These are phyloP conservation scores for Dolichotis patagonum DNA, from an alignment of 2,113 vertebrate genomes.

Conservation along the genomic window DNA sequence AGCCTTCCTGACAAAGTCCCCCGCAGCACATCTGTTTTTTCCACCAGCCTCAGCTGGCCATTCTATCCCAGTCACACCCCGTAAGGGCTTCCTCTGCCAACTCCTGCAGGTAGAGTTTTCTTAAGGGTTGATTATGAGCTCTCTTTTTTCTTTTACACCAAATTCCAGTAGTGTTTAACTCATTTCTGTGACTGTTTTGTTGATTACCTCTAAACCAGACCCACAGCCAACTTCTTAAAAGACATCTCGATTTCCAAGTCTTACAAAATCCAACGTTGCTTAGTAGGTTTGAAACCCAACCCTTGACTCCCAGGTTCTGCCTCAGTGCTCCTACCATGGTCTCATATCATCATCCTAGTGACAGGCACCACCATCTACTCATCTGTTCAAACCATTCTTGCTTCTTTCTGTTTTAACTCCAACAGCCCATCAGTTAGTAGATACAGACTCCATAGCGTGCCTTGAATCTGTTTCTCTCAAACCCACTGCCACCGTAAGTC, in stretches of 20 bases:
- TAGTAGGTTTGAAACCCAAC: background rate
- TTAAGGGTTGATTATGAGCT: background rate
- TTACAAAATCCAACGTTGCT: background rate
- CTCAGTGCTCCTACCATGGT: background rate
- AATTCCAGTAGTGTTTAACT: background rate
- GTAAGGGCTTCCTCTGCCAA: background rate
- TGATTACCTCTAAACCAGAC: background rate
- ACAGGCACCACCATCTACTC: background rate
- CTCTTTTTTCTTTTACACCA: background rate
- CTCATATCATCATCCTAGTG: background rate
- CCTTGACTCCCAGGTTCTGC: background rate
- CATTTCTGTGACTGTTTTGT: background rate
- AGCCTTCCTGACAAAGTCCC: background rate
- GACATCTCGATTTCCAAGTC: background rate
- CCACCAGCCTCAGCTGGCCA: background rate
- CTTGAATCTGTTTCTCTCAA: background rate
- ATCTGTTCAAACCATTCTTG: background rate
- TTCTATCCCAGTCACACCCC: background rate
- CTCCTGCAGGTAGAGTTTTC: background rate
- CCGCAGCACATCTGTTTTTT: background rate
- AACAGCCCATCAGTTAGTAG: too few species aligned
- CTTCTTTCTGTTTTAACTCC: too few species aligned
- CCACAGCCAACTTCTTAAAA: background rate
- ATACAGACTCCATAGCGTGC: background rate
- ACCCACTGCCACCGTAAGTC: background rate